These are phyloP conservation scores for Ophonus ardosiacus DNA, from an alignment of 2,888 invertebrate genomes.

Conservation along the genomic window DNA sequence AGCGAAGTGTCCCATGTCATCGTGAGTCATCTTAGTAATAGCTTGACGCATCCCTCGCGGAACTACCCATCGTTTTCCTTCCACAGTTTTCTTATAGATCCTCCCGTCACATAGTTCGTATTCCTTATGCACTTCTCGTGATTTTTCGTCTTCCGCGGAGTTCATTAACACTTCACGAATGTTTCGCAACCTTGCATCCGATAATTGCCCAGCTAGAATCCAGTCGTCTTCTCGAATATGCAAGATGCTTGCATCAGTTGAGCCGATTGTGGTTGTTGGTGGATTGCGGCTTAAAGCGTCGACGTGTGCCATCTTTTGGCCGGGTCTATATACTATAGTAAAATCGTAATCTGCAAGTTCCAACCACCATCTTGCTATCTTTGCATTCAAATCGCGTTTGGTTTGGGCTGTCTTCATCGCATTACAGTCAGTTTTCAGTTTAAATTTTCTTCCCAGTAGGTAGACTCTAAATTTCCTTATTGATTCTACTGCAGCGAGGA, in stretches of 20 bases:
- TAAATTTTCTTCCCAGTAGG: conserved; percentile 69
- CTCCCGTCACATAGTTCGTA: neutral
- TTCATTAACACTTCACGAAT: conserved; percentile 38
- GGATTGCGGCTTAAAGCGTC: too few relatives aligned
- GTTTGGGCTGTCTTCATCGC: conserved; percentile 60
- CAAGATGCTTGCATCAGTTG: too few relatives aligned
- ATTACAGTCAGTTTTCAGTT: conserved; percentile 69
- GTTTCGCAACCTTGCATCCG: neutral
- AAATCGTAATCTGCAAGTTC: conserved; percentile 67
- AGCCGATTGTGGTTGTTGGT: too few relatives aligned
- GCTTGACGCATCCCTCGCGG: neutral
- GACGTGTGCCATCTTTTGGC: too few relatives aligned
- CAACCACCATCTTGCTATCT: conserved; percentile 66
- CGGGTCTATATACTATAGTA: conserved; percentile 66
- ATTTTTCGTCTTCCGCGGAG: neutral
- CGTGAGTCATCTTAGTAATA: neutral
- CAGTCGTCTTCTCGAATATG: too few relatives aligned
- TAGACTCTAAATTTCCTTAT: conserved; percentile 71
- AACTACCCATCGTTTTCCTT: neutral
- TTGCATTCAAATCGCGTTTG: conserved; percentile 66
- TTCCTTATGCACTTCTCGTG: neutral
- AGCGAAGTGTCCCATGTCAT: conserved; percentile 64
- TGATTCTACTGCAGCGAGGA: conserved; percentile 71
- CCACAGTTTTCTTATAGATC: neutral
- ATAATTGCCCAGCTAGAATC: too few relatives aligned